A percentile compares a stretch with the other conserved stretches of the same genome.
Evolutionary conservation across 2,888 invertebrate genomes (phyloP).

Genomic region (Pristionchus japonicus): DNA sequence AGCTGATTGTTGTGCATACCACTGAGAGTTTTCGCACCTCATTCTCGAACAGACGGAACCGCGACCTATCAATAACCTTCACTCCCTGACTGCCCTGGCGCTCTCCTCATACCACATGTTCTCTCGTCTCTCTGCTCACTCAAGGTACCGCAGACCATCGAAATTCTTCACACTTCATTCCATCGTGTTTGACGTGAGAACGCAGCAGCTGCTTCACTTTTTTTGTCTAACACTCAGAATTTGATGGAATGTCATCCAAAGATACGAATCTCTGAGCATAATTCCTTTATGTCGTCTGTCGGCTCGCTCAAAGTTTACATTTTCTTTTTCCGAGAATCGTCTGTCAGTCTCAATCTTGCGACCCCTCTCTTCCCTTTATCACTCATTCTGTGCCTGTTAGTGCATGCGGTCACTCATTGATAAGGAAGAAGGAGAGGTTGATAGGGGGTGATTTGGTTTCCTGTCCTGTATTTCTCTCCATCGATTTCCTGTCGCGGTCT

Average conservation of each 20-base stretch:
- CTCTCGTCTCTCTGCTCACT: too few relatives aligned
- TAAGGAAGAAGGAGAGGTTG: not conserved
- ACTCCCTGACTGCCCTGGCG: not conserved
- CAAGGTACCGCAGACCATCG: too few relatives aligned
- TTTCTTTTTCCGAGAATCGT: not conserved
- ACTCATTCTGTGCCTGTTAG: not conserved
- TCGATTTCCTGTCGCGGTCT: too few relatives aligned
- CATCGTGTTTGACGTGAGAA: too few relatives aligned
- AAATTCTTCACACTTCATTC: too few relatives aligned
- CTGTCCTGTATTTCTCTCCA: not conserved
- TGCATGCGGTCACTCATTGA: constrained; percentile 33
- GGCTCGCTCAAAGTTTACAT: not conserved
- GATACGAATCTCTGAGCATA: too few relatives aligned
- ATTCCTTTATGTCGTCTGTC: too few relatives aligned
- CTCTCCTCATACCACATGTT: too few relatives aligned
- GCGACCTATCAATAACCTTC: not conserved
- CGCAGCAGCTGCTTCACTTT: not conserved
- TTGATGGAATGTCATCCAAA: too few relatives aligned
- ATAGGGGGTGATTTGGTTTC: too few relatives aligned
- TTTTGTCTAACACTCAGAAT: not conserved
- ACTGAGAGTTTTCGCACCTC: not conserved
- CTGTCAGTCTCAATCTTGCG: too few relatives aligned
- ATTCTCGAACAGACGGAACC: too few relatives aligned
- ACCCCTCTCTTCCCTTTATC: not conserved
- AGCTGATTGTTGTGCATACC: not conserved